A percentile compares a stretch with the other conserved stretches of the same genome.
Conservation (phyloP, 2,797 vertebrate genomes). For the Lepus oiostolus region DNA sequence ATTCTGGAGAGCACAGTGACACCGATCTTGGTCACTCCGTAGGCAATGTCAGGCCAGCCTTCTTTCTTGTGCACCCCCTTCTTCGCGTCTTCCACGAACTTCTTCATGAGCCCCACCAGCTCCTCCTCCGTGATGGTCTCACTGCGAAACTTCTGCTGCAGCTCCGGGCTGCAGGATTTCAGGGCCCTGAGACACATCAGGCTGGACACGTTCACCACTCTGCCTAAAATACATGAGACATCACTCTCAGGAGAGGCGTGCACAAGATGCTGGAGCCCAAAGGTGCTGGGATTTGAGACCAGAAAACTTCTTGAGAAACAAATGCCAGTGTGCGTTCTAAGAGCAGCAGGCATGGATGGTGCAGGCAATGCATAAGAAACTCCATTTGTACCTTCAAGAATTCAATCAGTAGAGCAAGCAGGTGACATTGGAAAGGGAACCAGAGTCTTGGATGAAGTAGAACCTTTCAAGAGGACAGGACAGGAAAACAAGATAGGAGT, state of each 20-base stretch:
- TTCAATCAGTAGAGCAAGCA: not conserved
- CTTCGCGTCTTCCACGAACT: constrained; percentile 92
- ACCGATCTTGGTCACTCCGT: constrained; percentile 94
- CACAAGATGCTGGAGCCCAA: not conserved
- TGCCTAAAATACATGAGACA: constrained; percentile 86
- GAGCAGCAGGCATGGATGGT: not conserved
- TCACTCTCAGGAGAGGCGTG: not conserved
- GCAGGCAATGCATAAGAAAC: not conserved
- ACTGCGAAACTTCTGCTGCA: constrained; percentile 94
- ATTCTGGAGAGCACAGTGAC: constrained; percentile 96
- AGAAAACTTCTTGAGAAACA: not conserved
- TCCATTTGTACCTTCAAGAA: not conserved
- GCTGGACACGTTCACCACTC: constrained; percentile 96
- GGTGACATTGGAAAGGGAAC: not conserved
- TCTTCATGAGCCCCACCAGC: constrained; percentile 92
- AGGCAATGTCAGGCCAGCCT: constrained; percentile 93
- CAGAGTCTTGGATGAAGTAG: not conserved
- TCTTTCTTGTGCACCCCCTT: constrained; percentile 87
- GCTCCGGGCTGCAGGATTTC: constrained; percentile 89
- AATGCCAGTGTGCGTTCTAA: not conserved
- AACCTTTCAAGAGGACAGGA: not conserved
- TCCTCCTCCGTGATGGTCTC: constrained; percentile 94
- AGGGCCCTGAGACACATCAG: constrained; percentile 82
- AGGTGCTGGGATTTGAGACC: not conserved
- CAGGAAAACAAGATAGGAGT: not conserved